phyloP scores from a whole-genome alignment of 2,113 vertebrate species.

The Thoracochromis brauschi region DNA sequence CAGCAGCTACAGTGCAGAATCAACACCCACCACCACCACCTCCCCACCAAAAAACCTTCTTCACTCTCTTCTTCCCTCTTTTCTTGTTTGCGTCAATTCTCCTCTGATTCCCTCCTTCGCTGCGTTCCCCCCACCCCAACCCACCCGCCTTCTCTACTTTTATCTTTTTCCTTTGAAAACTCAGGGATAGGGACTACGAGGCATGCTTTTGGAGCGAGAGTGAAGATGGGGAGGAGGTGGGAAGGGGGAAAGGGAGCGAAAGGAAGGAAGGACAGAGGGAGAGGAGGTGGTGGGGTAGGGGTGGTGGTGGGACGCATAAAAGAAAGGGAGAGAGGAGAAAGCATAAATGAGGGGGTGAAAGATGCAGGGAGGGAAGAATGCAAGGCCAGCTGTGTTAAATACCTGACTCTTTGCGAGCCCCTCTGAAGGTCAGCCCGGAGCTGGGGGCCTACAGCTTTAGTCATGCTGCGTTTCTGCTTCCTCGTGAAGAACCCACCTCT shows the following conservation, averaged over 20 bases:
- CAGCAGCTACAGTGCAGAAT: conserved; percentile 47
- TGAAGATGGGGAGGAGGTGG: not conserved
- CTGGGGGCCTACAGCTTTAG: conserved; percentile 66
- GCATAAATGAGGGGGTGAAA: conserved; percentile 53
- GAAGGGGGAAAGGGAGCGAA: not conserved
- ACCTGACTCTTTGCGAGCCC: conserved; percentile 75
- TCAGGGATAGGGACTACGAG: conserved; percentile 63
- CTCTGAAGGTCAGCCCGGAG: conserved; percentile 69
- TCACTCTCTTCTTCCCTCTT: conserved; percentile 40
- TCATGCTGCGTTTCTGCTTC: conserved; percentile 62
- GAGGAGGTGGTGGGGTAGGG: not conserved
- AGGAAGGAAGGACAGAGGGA: not conserved
- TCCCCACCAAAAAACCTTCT: not conserved
- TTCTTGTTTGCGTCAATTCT: conserved; percentile 64
- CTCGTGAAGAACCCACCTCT: conserved; percentile 1
- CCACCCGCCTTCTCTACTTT: conserved; percentile 45
- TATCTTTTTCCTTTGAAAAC: conserved; percentile 63
- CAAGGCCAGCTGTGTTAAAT: conserved; percentile 76
- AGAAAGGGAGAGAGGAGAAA: conserved; percentile 65
- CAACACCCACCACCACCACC: not conserved
- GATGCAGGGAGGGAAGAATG: conserved; percentile 70
- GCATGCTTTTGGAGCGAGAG: conserved; percentile 68
- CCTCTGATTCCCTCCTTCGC: conserved; percentile 67
- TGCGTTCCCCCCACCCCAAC: not conserved
- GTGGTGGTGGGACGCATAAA: conserved; percentile 39